Evolutionary conservation across 2,797 vertebrate species (phyloP).

Genomic region (Hypotaenidia philippensis): DNA sequence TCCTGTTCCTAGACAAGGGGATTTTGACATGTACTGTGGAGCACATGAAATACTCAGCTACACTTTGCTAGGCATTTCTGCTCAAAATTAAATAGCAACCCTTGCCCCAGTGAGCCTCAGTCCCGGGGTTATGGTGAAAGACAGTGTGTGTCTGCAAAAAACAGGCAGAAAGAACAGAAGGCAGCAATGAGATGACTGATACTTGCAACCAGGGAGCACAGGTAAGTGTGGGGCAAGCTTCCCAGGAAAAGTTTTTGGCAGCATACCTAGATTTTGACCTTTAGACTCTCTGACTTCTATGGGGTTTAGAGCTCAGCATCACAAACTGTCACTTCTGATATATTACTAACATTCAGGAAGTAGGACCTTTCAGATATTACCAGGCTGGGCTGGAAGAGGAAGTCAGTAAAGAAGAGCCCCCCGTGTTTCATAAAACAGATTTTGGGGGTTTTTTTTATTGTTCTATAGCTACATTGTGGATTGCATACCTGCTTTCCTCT

Average conservation of each 20-base stretch:
- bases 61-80: neutral
- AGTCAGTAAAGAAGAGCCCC: neutral
- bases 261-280: neutral
- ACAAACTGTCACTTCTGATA: neutral
- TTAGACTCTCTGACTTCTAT: neutral
- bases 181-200: neutral
- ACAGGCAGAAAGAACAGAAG: neutral
- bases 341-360: neutral
- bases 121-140: neutral
- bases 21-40: neutral
- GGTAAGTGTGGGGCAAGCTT: neutral
- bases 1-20: neutral
- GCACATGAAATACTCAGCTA: neutral
- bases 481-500: neutral
- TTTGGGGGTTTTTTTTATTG: neutral
- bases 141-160: neutral
- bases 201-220: neutral
- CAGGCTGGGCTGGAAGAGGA: neutral
- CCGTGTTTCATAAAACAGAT: neutral
- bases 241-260: neutral
- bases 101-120: neutral
- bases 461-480: constrained; percentile 5
- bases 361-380: neutral
- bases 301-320: neutral
- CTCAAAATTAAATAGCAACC: neutral